phyloP scores from a whole-genome alignment of 2,888 invertebrate species.

The Megamerina dolium region DNA sequence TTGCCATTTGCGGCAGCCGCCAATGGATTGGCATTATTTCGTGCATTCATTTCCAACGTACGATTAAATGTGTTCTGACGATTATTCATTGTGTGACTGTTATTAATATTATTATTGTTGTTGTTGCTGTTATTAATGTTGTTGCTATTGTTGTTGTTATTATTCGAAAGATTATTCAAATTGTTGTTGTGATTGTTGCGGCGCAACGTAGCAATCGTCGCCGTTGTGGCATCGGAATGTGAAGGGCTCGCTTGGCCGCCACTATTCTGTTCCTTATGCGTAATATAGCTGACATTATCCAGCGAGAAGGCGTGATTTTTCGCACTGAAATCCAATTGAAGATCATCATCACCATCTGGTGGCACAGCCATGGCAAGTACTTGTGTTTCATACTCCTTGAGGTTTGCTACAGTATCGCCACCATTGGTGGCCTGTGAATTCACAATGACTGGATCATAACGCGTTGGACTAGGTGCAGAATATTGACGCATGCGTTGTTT shows the following conservation, averaged over 20 bases:
- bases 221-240: constrained; percentile 76
- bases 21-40: constrained; percentile 47
- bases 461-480: constrained; percentile 57
- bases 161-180: constrained; percentile 59
- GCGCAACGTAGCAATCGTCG: constrained; percentile 60
- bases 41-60: constrained; percentile 46
- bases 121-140: constrained; percentile 49
- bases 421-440: constrained; percentile 49
- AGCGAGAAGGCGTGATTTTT: constrained; percentile 82
- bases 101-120: constrained; percentile 43
- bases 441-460: constrained; percentile 64
- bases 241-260: constrained; percentile 69
- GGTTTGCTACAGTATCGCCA: constrained; percentile 54
- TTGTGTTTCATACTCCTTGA: constrained; percentile 93
- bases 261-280: constrained; percentile 60
- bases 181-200: constrained; percentile 46
- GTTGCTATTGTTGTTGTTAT: constrained; percentile 62
- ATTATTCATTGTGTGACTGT: constrained; percentile 40
- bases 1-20: constrained; percentile 37
- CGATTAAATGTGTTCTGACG: constrained; percentile 48
- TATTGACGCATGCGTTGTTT: constrained; percentile 78
- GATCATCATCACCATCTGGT: constrained; percentile 74
- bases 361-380: constrained; percentile 87
- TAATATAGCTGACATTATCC: constrained; percentile 84
- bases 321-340: constrained; percentile 80